Evolutionary conservation across 2,113 vertebrate genomes (phyloP).

Genomic region (Istiophorus platypterus): DNA sequence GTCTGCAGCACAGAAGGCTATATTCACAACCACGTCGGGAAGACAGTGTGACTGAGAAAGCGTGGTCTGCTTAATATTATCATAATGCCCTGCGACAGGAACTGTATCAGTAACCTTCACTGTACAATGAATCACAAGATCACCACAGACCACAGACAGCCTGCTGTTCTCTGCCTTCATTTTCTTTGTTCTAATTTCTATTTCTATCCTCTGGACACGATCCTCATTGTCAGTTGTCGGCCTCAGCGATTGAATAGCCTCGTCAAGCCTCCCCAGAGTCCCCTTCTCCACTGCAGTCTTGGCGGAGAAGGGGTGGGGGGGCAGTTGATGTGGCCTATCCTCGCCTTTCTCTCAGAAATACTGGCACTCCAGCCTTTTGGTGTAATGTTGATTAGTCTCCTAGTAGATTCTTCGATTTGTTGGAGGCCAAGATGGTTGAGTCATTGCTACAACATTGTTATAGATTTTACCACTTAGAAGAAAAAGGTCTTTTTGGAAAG

Average conservation of each 20-base stretch:
- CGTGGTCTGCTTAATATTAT: background rate
- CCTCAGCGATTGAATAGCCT: slow-evolving; percentile 67
- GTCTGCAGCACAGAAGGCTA: background rate
- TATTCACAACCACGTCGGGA: background rate
- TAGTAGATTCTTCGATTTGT: slow-evolving; percentile 39
- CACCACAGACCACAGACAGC: slow-evolving; percentile 34
- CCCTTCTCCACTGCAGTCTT: slow-evolving; percentile 49
- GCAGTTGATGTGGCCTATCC: slow-evolving; percentile 34
- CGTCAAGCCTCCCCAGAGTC: slow-evolving; percentile 67
- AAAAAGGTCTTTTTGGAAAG: background rate
- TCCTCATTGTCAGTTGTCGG: slow-evolving; percentile 66
- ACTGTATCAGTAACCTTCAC: slow-evolving; percentile 41
- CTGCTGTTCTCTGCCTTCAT: slow-evolving; percentile 55
- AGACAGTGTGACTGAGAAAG: background rate
- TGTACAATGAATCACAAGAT: slow-evolving; percentile 20
- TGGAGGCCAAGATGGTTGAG: background rate
- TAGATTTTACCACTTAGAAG: background rate
- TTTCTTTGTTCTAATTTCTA: slow-evolving; percentile 80
- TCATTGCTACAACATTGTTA: background rate
- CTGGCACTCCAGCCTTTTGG: slow-evolving; percentile 25
- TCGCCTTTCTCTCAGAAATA: slow-evolving; percentile 21
- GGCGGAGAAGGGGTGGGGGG: slow-evolving; percentile 39
- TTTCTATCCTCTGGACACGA: slow-evolving; percentile 75
- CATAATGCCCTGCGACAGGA: background rate
- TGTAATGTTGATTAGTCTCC: slow-evolving; percentile 46